Percentiles rank a stretch among this genome's conserved stretches.
phyloP scores from a whole-genome alignment of 2,113 vertebrate species.

The Megalops atlanticus region DNA sequence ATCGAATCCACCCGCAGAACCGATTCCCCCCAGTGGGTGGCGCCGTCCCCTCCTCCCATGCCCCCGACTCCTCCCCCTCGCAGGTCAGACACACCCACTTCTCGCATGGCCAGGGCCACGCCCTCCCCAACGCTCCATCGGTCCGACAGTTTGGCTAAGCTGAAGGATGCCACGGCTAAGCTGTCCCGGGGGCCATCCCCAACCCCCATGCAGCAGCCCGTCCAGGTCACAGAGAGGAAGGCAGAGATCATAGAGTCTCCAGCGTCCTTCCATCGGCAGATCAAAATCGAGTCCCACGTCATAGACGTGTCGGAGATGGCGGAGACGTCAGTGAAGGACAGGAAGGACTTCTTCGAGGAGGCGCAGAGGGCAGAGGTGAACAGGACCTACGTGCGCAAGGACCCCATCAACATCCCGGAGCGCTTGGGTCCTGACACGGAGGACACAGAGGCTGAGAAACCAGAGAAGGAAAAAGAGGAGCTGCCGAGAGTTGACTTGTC shows the following conservation, averaged over 20 bases:
- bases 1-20: conserved; percentile 79
- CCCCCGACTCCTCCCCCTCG: conserved; percentile 67
- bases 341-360: conserved; percentile 74
- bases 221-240: conserved; percentile 58
- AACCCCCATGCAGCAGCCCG: conserved; percentile 46
- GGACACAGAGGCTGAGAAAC: conserved; percentile 52
- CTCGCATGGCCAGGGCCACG: conserved; percentile 58
- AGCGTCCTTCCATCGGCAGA: conserved; percentile 66
- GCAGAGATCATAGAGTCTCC: conserved; percentile 70
- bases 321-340: conserved; percentile 72
- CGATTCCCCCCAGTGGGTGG: conserved; percentile 69
- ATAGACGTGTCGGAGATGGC: conserved; percentile 50
- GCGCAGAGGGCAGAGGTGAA: conserved; percentile 71
- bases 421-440: conserved; percentile 63
- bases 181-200: conserved; percentile 66
- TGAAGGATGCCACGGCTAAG: conserved; percentile 78
- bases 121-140: conserved; percentile 75
- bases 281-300: conserved; percentile 62
- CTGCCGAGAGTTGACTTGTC: conserved; percentile 68
- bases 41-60: conserved; percentile 65
- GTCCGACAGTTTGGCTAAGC: conserved; percentile 80
- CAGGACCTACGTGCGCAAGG: conserved; percentile 63
- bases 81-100: conserved; percentile 59
- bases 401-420: conserved; percentile 72
- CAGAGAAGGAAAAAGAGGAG: conserved; percentile 62